These are phyloP conservation scores for Orcinus orca DNA, from an alignment of 2,113 vertebrate species.

Conservation along the genomic window DNA sequence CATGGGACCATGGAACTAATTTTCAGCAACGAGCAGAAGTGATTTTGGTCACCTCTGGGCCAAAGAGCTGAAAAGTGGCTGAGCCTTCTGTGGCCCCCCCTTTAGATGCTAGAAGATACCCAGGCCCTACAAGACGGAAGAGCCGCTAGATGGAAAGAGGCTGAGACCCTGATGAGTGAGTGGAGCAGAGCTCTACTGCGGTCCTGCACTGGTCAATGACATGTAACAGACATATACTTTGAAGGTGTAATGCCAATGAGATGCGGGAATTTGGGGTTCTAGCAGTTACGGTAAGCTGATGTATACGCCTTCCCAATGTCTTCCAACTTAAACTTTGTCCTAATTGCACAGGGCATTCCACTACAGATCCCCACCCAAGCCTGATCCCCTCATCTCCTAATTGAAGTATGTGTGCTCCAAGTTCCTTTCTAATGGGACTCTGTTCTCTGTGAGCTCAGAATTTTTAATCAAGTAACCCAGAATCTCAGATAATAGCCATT, in stretches of 20 bases:
- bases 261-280: neutral
- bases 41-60: neutral
- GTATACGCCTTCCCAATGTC: neutral
- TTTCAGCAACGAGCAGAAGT: neutral
- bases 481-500: neutral
- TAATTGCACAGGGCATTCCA: neutral
- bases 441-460: neutral
- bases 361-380: neutral
- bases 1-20: neutral
- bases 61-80: neutral
- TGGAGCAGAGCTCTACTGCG: neutral
- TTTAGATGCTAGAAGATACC: neutral
- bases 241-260: neutral
- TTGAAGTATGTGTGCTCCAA: neutral
- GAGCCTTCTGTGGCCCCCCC: neutral
- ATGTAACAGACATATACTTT: neutral
- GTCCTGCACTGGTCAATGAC: neutral
- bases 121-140: neutral
- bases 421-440: neutral
- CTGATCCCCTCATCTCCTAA: neutral
- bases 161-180: neutral
- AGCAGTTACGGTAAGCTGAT: neutral
- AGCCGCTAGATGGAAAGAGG: neutral
- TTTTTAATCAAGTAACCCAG: neutral
- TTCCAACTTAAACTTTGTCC: neutral